Base-by-base conservation (phyloP, 2,888 invertebrate species). In the Eretmocerus hayati region DNA sequence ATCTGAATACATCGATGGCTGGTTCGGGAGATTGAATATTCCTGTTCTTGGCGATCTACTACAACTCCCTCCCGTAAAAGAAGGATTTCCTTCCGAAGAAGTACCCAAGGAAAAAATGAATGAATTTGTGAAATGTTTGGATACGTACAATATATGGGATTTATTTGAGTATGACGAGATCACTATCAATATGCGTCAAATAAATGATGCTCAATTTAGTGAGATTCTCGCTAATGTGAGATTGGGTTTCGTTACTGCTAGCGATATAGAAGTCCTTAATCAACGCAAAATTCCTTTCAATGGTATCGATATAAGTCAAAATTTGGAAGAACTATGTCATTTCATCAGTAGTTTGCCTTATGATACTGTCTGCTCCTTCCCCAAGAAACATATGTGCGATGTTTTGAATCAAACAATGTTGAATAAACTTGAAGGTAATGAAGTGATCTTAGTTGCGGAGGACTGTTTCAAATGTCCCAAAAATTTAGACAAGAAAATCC, bases 31-130 rank as follows among this genome's bases (percentile, higher is more conserved):
- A 44, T 60, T 37, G 4, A 37, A 37, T 37, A 16, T 37, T 6
- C 19, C 20, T 13, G 42, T 64, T 6, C 57, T 65, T 39, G 62
- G 64, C 16, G 65, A 66, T 56, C 57, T 65, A 13, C 52, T 65
- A 35, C 65, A 66, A 50, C 56, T 66, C 9, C 64, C 63, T 8
- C 64, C 64, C 3, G 62, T 63, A 20, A 56, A 55, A 42, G 59
- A 63, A 53, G 45, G 56, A 23, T 61, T 63, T 8, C 51, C 59
- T 13, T 66, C 58, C 44, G 49, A 55, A 32, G 52, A 54, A 48
- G 48, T 65, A 23, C 42, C 55, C 13, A 36, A 52, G 32, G 20
- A 46, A 23, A 54, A 59, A 56, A 46, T 51, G 42, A 22, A 54
- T 21, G 62, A 64, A 46, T 56, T 53, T 21, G 18, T 62, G 33